Base-by-base conservation (phyloP, 2,113 vertebrate genomes). In the Zosterops borbonicus region DNA sequence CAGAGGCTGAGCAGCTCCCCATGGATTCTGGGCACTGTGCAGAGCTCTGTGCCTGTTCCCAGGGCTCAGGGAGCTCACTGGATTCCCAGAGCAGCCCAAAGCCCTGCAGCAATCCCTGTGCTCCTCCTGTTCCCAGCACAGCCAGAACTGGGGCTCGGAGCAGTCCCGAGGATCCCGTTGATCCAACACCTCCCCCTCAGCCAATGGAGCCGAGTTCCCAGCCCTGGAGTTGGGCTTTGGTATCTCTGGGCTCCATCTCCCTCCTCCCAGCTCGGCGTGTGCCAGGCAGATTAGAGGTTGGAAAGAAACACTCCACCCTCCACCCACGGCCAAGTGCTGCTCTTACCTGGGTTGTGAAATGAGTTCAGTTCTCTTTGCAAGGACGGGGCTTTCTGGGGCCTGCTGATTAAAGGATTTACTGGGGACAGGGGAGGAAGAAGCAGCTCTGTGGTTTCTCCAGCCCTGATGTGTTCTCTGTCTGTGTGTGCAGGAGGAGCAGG, bases 401-500 rank as follows among this genome's bases (percentile, higher is more conserved):
- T 39, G 39, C 63, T 49, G 49, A 1, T 12, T 1, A 14, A 49
- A 42, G 33, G 7, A 42, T 28, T 49, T 4, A 2, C 1, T 59
- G 44, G 50, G 53, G 59, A 5, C 55, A 35, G 47, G 23, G 64
- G 31, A 18, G n/a, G 49, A 24, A 58, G 17, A 5, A 33, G 44
- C n/a, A 5, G 28, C 11, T 0, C 1, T 1, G 55, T n/a, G 89
- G 44, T 70, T 39, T 1, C 31, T 59, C 24, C 71, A 41, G 79
- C 73, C 31, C 90, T 82, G 55, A 56, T 1, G 3, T 64, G 50
- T 78, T 18, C 29, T 94, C 58, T 87, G 29, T 89, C 78, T 94
- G 31, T 97, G 7, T 97, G 96, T 98, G 14, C 96, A 98, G 97
- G 99, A 99, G 49, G 99, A 99, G 4, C 97, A 95, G 42, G 99